Evolutionary conservation across 2,113 vertebrate species (phyloP), one percentile per base, ranked within the genome.

Genomic region (Vireo altiloquus): DNA sequence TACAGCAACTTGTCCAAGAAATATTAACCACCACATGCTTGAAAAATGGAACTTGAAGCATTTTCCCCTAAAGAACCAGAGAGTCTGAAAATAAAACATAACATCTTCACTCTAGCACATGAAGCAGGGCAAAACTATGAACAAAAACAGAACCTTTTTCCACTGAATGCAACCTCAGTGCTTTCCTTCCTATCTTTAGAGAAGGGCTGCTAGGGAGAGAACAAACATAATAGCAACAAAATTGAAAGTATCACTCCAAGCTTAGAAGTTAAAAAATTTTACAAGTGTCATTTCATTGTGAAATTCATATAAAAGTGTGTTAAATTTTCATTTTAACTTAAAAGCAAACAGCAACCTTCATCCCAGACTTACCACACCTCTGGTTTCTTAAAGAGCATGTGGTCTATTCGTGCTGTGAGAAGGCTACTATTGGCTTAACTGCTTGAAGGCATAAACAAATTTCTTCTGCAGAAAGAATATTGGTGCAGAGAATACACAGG

Each of bases 81-180:
- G 9, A 66, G 18, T 7, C 23, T 31, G 33, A 81, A 94, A 80
- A 83, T 21, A 84, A 87, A 91, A 40, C 7, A n/a, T 5, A 52
- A 68, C 6, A 16, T 70, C 24, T 56, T 52, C 33, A 15, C 5
- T 61, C 21, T 13, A 83, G 37, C 14, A 60, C 9, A 74, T 11
- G 23, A 91, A 57, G 15, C 6, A 54, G 13, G 21, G 12, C 6
- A 90, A 72, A 87, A 53, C 59, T 27, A 87, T 1, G 3, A 89
- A 15, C 17, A 54, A 75, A 57, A 74, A 0, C 5, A 42, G 27
- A 30, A 10, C 9, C 2, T 22, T 63, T 28, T 20, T 3, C 10
- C 27, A 39, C 39, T n/a, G 25, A 68, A 80, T 9, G 2, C 10
- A 77, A 70, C 5, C 27, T 50, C 35, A n/a, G 13, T 31, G 30